Evolutionary conservation across 2,888 invertebrate species (phyloP).

Genomic region (Himalopsyche anomala): DNA sequence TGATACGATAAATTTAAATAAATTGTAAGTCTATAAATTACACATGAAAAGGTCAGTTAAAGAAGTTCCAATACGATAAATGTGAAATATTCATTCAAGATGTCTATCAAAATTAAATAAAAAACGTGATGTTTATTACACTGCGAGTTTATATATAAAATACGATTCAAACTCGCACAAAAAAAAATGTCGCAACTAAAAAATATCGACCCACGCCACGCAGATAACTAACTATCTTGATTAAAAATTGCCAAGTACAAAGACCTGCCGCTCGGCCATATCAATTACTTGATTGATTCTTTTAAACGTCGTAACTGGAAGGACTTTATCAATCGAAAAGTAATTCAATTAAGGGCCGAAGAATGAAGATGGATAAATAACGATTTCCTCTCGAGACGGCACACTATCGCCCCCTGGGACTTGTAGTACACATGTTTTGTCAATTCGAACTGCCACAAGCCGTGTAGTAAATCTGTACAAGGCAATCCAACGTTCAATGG

Average conservation of each 20-base stretch:
- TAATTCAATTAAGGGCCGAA: conserved; percentile 62
- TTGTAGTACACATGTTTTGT: conserved; percentile 63
- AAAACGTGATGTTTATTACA: too few relatives aligned
- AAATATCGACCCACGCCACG: not conserved
- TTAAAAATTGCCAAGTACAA: conserved; percentile 20
- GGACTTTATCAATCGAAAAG: conserved; percentile 59
- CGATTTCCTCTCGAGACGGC: conserved; percentile 59
- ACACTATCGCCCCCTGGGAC: conserved; percentile 12
- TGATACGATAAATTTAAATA: too few relatives aligned
- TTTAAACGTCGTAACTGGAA: conserved; percentile 26
- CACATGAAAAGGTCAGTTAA: too few relatives aligned
- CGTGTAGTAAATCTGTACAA: conserved; percentile 55
- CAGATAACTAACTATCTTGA: conserved; percentile 1
- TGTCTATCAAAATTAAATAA: too few relatives aligned
- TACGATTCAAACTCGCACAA: not conserved
- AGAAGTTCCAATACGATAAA: too few relatives aligned
- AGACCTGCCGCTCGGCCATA: conserved; percentile 12
- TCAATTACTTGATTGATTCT: conserved; percentile 26
- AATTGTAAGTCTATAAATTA: too few relatives aligned
- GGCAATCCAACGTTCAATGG: conserved; percentile 35
- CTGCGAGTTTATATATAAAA: too few relatives aligned
- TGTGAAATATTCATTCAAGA: too few relatives aligned
- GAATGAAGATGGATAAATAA: conserved; percentile 61
- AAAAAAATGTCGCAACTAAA: not conserved
- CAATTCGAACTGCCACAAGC: conserved; percentile 57